A percentile compares a stretch with the other conserved stretches of the same genome.
Evolutionary conservation across 2,888 invertebrate genomes (phyloP).

Genomic region (Drosophila fungiperda): DNA sequence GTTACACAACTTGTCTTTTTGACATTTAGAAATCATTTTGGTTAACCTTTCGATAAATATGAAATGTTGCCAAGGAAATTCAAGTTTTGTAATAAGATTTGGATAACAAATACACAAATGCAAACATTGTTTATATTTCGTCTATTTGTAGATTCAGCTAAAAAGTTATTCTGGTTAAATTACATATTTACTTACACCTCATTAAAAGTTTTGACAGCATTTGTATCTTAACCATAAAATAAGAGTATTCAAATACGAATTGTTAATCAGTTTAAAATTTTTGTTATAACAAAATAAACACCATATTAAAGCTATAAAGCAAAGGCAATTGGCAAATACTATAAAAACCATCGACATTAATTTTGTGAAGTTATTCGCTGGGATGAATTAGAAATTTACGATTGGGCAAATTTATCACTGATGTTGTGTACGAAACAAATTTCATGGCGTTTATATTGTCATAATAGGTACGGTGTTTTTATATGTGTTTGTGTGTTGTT

Average conservation of each 20-base stretch:
- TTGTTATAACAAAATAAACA: constrained; percentile 39
- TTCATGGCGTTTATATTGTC: constrained; percentile 25
- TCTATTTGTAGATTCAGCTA: background rate
- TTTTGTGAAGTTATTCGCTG: constrained; percentile 11
- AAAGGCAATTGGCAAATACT: constrained; percentile 27
- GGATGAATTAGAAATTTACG: constrained; percentile 28
- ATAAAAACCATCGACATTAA: constrained; percentile 14
- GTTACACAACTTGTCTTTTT: background rate
- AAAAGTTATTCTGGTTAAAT: background rate
- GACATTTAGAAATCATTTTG: background rate
- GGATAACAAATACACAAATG: background rate
- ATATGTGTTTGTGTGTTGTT: background rate
- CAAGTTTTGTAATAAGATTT: background rate
- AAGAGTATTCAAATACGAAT: constrained; percentile 4
- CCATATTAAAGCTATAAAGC: constrained; percentile 37
- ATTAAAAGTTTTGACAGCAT: constrained; percentile 1
- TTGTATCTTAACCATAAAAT: background rate
- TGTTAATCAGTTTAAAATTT: constrained; percentile 9
- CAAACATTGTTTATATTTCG: background rate
- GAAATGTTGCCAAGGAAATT: background rate
- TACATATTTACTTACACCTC: constrained; percentile 7
- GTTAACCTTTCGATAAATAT: background rate
- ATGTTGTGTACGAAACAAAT: constrained; percentile 19
- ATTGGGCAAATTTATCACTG: constrained; percentile 13
- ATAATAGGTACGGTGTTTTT: constrained; percentile 6